These are phyloP conservation scores for Smutsia gigantea DNA, from an alignment of 2,797 vertebrate species.

Conservation along the genomic window DNA sequence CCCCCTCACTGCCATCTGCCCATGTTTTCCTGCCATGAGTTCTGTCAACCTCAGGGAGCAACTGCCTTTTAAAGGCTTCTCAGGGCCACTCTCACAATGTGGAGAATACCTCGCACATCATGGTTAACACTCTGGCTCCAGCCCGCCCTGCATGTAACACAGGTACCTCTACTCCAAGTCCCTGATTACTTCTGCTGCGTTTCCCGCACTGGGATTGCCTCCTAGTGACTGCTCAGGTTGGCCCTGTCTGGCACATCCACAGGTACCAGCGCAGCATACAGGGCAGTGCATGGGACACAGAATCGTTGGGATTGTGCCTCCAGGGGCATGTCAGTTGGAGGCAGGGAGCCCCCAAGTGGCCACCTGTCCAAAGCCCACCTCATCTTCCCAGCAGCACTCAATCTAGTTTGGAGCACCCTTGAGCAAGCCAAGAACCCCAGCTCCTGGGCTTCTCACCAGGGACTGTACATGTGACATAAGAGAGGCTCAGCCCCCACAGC, in stretches of 20 bases:
- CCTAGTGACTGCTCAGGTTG: not conserved
- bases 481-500: not conserved
- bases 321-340: not conserved
- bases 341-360: not conserved
- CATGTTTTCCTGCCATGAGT: not conserved
- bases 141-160: not conserved
- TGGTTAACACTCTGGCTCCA: not conserved
- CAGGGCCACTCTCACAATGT: not conserved
- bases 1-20: too few species aligned
- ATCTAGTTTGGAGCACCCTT: not conserved
- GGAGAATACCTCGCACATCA: rapidly evolving
- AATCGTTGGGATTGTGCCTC: not conserved
- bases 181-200: not conserved
- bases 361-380: not conserved
- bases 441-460: not conserved
- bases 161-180: not conserved
- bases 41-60: not conserved
- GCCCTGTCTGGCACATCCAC: too few species aligned
- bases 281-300: rapidly evolving
- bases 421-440: not conserved
- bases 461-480: too few species aligned
- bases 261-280: too few species aligned
- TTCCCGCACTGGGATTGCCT: not conserved
- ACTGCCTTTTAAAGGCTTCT: not conserved
- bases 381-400: not conserved